A percentile compares a stretch with the other conserved stretches of the same genome.
Evolutionary conservation across 2,797 vertebrate genomes (phyloP).

Genomic region (Gambusia yucatana): DNA sequence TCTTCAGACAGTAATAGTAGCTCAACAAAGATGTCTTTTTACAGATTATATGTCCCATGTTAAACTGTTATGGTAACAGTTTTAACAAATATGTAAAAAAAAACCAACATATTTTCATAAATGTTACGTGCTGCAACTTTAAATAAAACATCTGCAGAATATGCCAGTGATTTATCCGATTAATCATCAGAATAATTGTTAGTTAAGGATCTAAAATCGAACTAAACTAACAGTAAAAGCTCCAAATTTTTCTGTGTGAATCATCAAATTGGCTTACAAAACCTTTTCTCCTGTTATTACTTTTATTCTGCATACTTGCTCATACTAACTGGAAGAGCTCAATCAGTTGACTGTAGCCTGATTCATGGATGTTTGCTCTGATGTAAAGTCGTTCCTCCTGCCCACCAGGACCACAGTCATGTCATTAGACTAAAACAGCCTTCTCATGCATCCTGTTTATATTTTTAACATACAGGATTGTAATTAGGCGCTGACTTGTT

Average conservation of each 20-base stretch:
- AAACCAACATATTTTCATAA: too few species aligned
- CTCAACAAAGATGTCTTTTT: too few species aligned
- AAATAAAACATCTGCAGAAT: too few species aligned
- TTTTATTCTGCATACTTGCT: constrained; percentile 29
- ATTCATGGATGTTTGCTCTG: constrained; percentile 46
- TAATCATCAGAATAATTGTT: too few species aligned
- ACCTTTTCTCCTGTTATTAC: constrained; percentile 30
- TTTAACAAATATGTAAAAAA: too few species aligned
- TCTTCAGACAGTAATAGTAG: too few species aligned
- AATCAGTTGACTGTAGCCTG: constrained; percentile 51
- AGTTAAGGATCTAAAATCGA: not conserved
- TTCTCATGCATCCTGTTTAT: constrained; percentile 69
- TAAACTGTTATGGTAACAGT: too few species aligned
- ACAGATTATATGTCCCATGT: too few species aligned
- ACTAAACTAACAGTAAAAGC: constrained; percentile 25
- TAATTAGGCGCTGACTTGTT: constrained; percentile 64
- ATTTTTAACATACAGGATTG: constrained; percentile 49
- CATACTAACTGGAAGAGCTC: constrained; percentile 28
- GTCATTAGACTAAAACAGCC: constrained; percentile 47
- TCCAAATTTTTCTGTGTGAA: constrained; percentile 28
- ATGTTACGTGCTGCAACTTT: too few species aligned
- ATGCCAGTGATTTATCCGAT: too few species aligned
- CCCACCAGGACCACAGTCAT: constrained; percentile 45
- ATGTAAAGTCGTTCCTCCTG: constrained; percentile 54
- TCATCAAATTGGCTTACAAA: constrained; percentile 41